Base-by-base conservation (phyloP, 2,888 invertebrate species). In the Pachliopta kotzebuea region DNA sequence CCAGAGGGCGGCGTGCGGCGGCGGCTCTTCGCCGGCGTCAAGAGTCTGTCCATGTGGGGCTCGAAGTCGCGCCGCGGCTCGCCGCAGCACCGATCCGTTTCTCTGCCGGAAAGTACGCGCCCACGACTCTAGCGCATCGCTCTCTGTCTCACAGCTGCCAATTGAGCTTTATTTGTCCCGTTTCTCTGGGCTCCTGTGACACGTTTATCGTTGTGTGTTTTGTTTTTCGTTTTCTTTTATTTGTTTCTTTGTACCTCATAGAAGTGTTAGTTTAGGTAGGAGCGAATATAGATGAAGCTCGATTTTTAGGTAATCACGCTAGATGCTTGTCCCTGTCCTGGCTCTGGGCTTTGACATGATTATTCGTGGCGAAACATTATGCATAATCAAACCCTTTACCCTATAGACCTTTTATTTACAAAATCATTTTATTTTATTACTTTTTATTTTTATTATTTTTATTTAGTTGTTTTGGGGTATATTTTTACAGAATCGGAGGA, bases 41-140 rank as follows among this genome's bases (percentile, higher is more conserved):
- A 95, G 92, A 96, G 95, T 85, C 92, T 96, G 81, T 95, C 96
- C 78, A 93, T 94, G 88, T 94, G 95, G 92, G 95, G 95, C 81
- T 92, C 94, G 79, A 94, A 94, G 79, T 89, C 90, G 70, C 92
- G 93, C 81, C 93, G 93, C 81, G 93, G 94, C 82, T 94, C 95
- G 76, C 94, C 95, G 77, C 95, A 95, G 88, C 94, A 95, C 92
- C 95, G 96, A 85, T 96, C 96, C 93, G 95, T 96, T 93, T 96
- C 96, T 86, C 94, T 96, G 90, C 96, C 96, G 85, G 96, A 96
- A 96, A 96, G 96, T 96, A 96, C 93, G 94, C 86, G 86, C 85
- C 83, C 84, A 79, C 77, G 83, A 81, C 83, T 82, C 82, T 88
- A 88, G 88, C 83, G 83, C 85, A 85, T 78, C 80, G 84, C 64